These are phyloP conservation scores for Lasioglossum pauxillum DNA, from an alignment of 2,888 invertebrate species.

Conservation along the genomic window DNA sequence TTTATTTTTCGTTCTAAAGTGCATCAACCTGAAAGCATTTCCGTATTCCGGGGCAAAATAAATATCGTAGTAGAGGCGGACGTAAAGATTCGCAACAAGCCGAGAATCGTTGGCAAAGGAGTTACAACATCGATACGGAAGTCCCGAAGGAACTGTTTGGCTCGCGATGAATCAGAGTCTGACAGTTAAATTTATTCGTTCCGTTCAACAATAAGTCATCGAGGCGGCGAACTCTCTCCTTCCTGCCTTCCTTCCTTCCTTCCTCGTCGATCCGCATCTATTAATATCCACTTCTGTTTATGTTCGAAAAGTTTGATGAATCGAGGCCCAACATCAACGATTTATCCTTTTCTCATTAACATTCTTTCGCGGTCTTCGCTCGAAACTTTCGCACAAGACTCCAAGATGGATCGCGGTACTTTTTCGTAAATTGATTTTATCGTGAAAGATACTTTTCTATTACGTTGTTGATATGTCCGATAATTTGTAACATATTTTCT, in stretches of 20 bases:
- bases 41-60: background rate
- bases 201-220: conserved; percentile 34
- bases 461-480: background rate
- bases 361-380: background rate
- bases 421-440: background rate
- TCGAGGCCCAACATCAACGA: conserved; percentile 15
- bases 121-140: conserved; percentile 32
- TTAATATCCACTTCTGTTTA: conserved; percentile 41
- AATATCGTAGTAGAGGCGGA: background rate
- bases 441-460: background rate
- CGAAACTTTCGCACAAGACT: background rate
- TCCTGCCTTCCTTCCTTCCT: background rate
- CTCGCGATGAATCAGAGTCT: conserved; percentile 44
- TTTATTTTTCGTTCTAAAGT: background rate
- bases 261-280: conserved; percentile 14
- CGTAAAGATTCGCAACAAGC: conserved; percentile 29
- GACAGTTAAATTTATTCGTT: conserved; percentile 47
- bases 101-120: background rate
- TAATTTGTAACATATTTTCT: no score
- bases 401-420: background rate
- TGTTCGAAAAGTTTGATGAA: conserved; percentile 44
- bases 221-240: background rate
- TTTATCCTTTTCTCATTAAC: conserved; percentile 24
- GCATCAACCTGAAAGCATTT: conserved; percentile 6
- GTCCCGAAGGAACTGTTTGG: conserved; percentile 30